Base-by-base conservation (phyloP, 2,888 invertebrate species). In the Aphelenchoides bicaudatus region DNA sequence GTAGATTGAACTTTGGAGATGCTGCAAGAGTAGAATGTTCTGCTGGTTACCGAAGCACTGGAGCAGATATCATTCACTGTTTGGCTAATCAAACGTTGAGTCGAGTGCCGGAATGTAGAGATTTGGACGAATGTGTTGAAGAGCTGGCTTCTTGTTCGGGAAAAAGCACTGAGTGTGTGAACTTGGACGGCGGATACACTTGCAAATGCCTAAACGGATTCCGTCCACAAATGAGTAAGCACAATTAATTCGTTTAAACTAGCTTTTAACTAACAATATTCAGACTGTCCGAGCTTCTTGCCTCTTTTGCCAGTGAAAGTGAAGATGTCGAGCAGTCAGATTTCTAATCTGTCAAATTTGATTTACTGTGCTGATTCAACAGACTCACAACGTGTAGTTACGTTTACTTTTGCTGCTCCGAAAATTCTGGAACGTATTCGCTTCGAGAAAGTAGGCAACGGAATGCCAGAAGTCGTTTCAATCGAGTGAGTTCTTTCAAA, bases 1-100 rank as follows among this genome's bases (percentile, higher is more conserved):
- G 46, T 13, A 46, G 50, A n/a, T 46, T 68, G 28, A 61, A 65
- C 4, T 79, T 73, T 52, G 78, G 74, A 6, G 75, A 75, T 50
- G 65, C 70, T 10, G 72, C 75, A 8, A 58, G 67, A 16, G 74
- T 78, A 8, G 65, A 70, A 19, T 78, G 78, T 58, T 59, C 66
- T 16, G 51, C 61, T 25, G 78, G 78, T 8, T 79, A 66, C 59
- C 56, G 64, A 5, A 58, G 64, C 21, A 63, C 69, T 25, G 73
- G 78, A 1, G 58, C 71, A 0, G 78, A 78, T 39, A 65, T 66
- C 34, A 67, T 79, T 29, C 66, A 65, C 8, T 79, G 79, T 51
- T 59, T 75, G 37, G 72, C 78, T 34, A 78, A 78, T 58, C 78
- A 78, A 51, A 74, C 77, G 2, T 65, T 79, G 10, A 74, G 73